A percentile compares a stretch with the other conserved stretches of the same genome.
phyloP scores from a whole-genome alignment of 2,113 vertebrate genomes.

The Myxocyprinus asiaticus region DNA sequence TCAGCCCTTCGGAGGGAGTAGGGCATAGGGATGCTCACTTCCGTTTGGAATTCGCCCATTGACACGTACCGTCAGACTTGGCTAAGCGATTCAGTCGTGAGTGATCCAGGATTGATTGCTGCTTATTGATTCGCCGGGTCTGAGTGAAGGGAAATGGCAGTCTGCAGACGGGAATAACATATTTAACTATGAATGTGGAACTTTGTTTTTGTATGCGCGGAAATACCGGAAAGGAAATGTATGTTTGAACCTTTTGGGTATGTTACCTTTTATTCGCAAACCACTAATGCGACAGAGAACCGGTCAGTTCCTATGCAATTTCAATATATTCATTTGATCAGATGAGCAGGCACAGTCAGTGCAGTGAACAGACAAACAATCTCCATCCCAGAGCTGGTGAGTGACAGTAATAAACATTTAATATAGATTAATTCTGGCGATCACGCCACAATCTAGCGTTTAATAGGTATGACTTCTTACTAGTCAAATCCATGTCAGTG shows the following conservation, averaged over 20 bases:
- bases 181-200: conserved; percentile 10
- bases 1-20: too few relatives aligned
- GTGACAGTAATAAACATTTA: background rate
- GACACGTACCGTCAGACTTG: too few relatives aligned
- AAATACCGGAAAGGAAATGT: background rate
- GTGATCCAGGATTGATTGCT: conserved; percentile 21
- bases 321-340: conserved; percentile 10
- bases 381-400: conserved; percentile 36
- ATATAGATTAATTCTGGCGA: background rate
- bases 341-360: conserved; percentile 35
- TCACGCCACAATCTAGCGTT: background rate
- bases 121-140: conserved; percentile 72
- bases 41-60: too few relatives aligned
- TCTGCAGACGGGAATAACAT: conserved; percentile 67
- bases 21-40: too few relatives aligned
- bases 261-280: background rate
- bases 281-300: background rate
- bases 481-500: background rate
- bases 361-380: conserved; percentile 22
- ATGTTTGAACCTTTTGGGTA: background rate
- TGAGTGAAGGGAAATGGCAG: conserved; percentile 71
- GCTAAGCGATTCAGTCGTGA: background rate
- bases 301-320: background rate
- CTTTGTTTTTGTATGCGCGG: conserved; percentile 21
- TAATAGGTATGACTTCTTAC: background rate